Conservation (phyloP, 2,113 vertebrate genomes). For the Protomyctophum bolini region DNA sequence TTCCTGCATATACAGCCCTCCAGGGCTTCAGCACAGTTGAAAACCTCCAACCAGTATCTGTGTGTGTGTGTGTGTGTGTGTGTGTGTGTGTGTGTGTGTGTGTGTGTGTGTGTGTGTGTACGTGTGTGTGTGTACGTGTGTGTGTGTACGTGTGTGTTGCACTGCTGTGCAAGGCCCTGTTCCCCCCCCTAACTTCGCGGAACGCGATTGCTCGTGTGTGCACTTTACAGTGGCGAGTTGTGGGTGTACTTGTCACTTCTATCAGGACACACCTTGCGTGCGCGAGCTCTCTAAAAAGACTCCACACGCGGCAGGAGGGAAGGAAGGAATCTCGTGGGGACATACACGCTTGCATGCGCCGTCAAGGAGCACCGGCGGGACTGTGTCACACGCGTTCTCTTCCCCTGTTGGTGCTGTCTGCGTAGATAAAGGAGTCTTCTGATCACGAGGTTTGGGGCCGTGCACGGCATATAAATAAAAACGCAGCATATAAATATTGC, state of each 20-base stretch:
- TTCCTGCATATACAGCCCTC: conserved; percentile 55
- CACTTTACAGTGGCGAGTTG: conserved; percentile 35
- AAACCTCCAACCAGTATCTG: conserved; percentile 50
- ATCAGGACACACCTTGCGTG: conserved; percentile 60
- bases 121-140: background rate
- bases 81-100: too few relatives aligned
- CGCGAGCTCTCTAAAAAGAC: conserved; percentile 62
- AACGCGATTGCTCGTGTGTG: conserved; percentile 52
- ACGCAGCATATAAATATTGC: background rate
- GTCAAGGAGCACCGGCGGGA: conserved; percentile 53
- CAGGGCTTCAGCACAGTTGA: conserved; percentile 52
- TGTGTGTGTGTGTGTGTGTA: background rate
- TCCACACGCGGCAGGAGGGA: conserved; percentile 34
- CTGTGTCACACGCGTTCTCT: conserved; percentile 36
- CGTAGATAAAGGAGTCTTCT: conserved; percentile 28
- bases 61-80: conserved; percentile 20
- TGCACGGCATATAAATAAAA: background rate
- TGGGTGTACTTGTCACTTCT: conserved; percentile 53
- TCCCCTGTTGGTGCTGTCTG: conserved; percentile 40
- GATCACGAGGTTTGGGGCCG: background rate
- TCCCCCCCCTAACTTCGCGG: conserved; percentile 27
- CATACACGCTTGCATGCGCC: conserved; percentile 55
- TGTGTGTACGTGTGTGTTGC: background rate
- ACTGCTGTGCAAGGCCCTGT: conserved; percentile 7
- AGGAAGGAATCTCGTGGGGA: conserved; percentile 52